Conservation (phyloP, 2,113 vertebrate genomes). For the Pollimyrus isidori region DNA sequence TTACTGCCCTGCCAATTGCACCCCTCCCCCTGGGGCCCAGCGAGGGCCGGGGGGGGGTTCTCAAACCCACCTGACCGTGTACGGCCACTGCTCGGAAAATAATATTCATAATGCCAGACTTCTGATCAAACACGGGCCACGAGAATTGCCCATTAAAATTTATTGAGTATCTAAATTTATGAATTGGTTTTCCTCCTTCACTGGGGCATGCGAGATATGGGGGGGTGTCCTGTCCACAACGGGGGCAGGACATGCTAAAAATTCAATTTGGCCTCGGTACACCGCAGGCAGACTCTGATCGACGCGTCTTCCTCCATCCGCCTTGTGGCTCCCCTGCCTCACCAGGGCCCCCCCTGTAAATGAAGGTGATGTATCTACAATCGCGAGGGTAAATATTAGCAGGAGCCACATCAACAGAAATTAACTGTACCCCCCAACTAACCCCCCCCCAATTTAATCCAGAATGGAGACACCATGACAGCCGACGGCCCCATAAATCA, state of each 20-base stretch:
- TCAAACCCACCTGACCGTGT: background rate
- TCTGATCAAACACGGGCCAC: background rate
- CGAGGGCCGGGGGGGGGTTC: background rate
- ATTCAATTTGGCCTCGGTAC: too few species aligned
- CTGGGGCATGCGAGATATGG: background rate
- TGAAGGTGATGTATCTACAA: background rate
- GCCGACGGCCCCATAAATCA: background rate
- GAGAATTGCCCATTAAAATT: constrained; percentile 6
- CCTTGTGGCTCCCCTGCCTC: too few species aligned
- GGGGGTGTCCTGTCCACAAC: background rate
- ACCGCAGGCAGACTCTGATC: too few species aligned
- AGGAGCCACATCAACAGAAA: background rate
- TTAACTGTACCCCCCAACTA: background rate
- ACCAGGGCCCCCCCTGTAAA: background rate
- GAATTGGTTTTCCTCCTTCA: constrained; percentile 8
- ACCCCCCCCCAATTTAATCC: background rate
- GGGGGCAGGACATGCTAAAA: too few species aligned
- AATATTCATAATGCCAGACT: constrained; percentile 7
- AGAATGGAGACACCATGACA: background rate
- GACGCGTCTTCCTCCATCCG: too few species aligned
- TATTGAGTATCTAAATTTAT: constrained; percentile 19
- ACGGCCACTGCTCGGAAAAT: background rate
- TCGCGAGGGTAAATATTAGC: background rate
- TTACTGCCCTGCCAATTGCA: background rate
- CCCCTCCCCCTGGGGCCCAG: too few species aligned